Percentiles rank a stretch among this genome's conserved stretches.
These are phyloP conservation scores for Melanerpes formicivorus DNA, from an alignment of 2,113 vertebrate genomes.

Conservation along the genomic window DNA sequence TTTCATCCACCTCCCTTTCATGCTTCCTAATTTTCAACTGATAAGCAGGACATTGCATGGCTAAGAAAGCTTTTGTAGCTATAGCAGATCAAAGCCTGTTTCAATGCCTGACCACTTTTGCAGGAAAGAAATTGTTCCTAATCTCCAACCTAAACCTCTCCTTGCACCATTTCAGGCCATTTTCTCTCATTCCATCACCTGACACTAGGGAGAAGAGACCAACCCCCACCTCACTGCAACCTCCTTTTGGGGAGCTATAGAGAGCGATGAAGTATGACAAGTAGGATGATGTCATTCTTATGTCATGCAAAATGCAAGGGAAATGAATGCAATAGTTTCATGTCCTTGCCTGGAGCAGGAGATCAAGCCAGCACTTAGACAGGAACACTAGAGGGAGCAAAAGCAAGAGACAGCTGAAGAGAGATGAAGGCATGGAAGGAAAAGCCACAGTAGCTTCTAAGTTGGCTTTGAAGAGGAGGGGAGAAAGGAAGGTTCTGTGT, in stretches of 20 bases:
- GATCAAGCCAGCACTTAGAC: background rate
- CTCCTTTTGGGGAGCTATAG: too few relatives aligned
- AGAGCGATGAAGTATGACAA: too few relatives aligned
- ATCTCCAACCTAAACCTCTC: too few relatives aligned
- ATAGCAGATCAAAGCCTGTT: background rate
- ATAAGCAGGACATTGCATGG: background rate
- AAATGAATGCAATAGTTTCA: background rate
- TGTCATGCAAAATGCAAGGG: accelerated
- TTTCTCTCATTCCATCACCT: too few relatives aligned
- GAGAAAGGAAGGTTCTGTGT: background rate
- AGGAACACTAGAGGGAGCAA: conserved; percentile 30
- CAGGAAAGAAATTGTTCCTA: too few relatives aligned
- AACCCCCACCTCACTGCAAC: too few relatives aligned
- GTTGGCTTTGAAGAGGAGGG: background rate
- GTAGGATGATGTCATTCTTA: background rate
- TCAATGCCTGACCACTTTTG: too few relatives aligned
- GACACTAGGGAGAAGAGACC: too few relatives aligned
- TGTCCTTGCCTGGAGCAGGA: background rate
- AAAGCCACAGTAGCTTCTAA: background rate
- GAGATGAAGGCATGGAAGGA: background rate
- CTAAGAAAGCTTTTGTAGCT: background rate
- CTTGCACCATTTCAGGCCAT: too few relatives aligned
- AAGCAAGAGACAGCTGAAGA: background rate
- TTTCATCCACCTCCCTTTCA: too few relatives aligned
- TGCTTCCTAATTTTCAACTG: background rate